Evolutionary conservation across 2,113 vertebrate genomes (phyloP).

Genomic region (Catharus fuscescens): DNA sequence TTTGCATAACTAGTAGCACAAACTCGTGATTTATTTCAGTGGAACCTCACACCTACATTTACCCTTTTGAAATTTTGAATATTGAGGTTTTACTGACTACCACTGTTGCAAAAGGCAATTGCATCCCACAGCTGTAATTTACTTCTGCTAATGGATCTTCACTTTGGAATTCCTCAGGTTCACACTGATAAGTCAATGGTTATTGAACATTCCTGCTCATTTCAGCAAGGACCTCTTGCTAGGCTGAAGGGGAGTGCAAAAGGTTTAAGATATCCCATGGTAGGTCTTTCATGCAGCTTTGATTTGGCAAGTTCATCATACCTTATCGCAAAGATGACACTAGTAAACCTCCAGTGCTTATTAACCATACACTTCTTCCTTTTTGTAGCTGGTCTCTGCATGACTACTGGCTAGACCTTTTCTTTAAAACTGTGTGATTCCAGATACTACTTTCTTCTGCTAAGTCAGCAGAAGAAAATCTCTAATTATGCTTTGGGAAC

Average conservation of each 20-base stretch:
- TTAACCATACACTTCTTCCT: neutral
- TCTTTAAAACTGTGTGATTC: neutral
- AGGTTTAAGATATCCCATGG: neutral
- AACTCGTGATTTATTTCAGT: neutral
- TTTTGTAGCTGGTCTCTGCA: neutral
- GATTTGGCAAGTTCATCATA: neutral
- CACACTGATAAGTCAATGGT: neutral
- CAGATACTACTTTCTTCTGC: conserved; percentile 3
- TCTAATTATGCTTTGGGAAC: conserved; percentile 18
- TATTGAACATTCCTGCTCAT: neutral
- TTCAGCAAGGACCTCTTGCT: neutral
- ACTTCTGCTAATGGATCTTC: neutral
- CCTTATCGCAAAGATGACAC: neutral
- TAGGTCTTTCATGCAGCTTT: neutral
- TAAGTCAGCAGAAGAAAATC: conserved; percentile 25
- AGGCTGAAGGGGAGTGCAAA: neutral
- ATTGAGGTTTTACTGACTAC: neutral
- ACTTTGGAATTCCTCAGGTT: neutral
- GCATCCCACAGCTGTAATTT: neutral
- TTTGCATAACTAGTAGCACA: neutral
- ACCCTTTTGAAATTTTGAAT: neutral
- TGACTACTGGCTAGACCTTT: neutral
- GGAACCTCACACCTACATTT: neutral
- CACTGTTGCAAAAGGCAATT: neutral
- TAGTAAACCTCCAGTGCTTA: neutral